Conservation (phyloP, 2,113 vertebrate genomes). For the Trematomus loennbergii region DNA sequence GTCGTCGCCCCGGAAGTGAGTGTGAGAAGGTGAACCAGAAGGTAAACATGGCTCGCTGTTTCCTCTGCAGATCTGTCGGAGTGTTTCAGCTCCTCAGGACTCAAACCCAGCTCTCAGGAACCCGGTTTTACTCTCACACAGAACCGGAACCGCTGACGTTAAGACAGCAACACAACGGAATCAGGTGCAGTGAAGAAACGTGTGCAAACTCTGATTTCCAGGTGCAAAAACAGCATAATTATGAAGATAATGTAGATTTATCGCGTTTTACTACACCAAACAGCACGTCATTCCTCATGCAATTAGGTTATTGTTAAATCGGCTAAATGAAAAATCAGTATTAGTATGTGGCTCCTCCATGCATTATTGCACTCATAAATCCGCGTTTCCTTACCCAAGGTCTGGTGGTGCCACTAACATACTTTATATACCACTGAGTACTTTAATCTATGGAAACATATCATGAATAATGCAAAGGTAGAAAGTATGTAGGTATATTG, state of each 20-base stretch:
- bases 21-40: neutral
- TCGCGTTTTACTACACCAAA: neutral
- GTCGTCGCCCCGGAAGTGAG: constrained; percentile 43
- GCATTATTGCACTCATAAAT: neutral
- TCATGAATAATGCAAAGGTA: neutral
- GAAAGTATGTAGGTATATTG: neutral
- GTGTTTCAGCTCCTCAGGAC: constrained; percentile 36
- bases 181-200: constrained; percentile 52
- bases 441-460: neutral
- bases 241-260: neutral
- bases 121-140: constrained; percentile 55
- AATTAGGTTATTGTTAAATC: neutral
- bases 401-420: neutral
- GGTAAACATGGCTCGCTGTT: constrained; percentile 59
- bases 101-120: neutral
- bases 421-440: neutral
- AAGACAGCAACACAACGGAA: constrained; percentile 72
- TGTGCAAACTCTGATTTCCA: too few species aligned
- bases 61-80: neutral
- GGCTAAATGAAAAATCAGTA: neutral
- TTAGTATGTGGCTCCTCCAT: neutral
- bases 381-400: neutral
- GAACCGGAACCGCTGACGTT: constrained; percentile 73
- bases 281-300: fast-evolving
- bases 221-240: neutral